Percentiles rank a stretch among this genome's conserved stretches.
These are phyloP conservation scores for Pararge aegeria DNA, from an alignment of 1,140 invertebrate genomes.

Conservation along the genomic window DNA sequence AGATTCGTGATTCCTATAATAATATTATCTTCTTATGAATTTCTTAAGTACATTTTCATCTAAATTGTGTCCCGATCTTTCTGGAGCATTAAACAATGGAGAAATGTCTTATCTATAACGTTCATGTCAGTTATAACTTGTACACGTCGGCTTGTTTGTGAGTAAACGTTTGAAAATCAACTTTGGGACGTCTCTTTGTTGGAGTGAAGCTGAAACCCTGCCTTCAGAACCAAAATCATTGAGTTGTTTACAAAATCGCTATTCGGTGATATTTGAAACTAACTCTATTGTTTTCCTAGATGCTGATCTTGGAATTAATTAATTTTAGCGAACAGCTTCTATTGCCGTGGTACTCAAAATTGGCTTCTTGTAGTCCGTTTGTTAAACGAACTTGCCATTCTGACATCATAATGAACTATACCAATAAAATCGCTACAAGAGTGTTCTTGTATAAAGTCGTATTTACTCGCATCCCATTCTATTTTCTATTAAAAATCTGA, in stretches of 20 bases:
- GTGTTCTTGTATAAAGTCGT: no score
- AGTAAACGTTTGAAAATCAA: constrained; percentile 24
- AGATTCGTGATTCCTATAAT: background rate
- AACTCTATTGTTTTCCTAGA: no score
- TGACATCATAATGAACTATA: no score
- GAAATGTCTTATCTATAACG: constrained; percentile 38
- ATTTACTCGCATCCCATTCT: no score
- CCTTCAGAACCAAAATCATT: background rate
- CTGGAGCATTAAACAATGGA: constrained; percentile 33
- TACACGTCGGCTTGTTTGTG: constrained; percentile 18
- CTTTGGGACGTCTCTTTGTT: constrained; percentile 21
- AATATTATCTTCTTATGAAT: background rate
- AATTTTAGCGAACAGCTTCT: no score
- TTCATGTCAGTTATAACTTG: constrained; percentile 26
- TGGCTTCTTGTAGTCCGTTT: no score
- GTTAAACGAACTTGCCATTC: no score
- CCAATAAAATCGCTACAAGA: no score
- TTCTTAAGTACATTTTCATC: constrained; percentile 29
- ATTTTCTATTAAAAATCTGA: no score
- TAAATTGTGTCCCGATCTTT: constrained; percentile 15
- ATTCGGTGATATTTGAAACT: no score
- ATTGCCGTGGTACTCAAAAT: no score
- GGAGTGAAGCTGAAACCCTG: background rate
- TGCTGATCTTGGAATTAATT: no score
- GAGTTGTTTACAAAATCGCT: background rate